phyloP scores from a whole-genome alignment of 2,888 invertebrate species.

The Mongoloraphidia duomilia region DNA sequence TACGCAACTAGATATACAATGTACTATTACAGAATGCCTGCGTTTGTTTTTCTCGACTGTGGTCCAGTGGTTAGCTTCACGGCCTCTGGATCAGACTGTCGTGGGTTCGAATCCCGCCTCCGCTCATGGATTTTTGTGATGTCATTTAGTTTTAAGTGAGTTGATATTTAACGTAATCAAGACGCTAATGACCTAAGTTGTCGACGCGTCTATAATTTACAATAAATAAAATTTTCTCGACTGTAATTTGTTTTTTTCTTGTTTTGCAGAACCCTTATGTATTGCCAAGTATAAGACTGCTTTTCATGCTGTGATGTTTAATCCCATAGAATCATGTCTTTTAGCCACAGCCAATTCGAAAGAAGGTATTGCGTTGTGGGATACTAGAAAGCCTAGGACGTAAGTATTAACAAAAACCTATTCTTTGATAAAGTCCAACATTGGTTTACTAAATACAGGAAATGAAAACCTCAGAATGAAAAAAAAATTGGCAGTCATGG shows the following conservation, averaged over 20 bases:
- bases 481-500: too few relatives aligned
- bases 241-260: slow-evolving; percentile 9
- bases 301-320: slow-evolving; percentile 93
- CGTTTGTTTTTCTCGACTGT: slow-evolving; percentile 5
- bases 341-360: slow-evolving; percentile 82
- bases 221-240: too few relatives aligned
- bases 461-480: too few relatives aligned
- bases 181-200: too few relatives aligned
- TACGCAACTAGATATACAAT: too few relatives aligned
- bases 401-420: slow-evolving; percentile 31
- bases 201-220: too few relatives aligned
- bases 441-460: not conserved
- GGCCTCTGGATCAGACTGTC: too few relatives aligned
- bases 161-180: too few relatives aligned
- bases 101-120: too few relatives aligned
- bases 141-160: too few relatives aligned
- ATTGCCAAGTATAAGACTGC: slow-evolving; percentile 56
- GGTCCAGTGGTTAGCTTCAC: too few relatives aligned
- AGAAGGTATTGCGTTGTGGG: slow-evolving; percentile 83
- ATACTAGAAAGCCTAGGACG: slow-evolving; percentile 69
- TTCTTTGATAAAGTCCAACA: not conserved
- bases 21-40: not conserved
- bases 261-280: slow-evolving; percentile 41
- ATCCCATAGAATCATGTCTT: slow-evolving; percentile 67
- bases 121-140: too few relatives aligned